Base-by-base conservation (phyloP, 2,888 invertebrate genomes). In the Tricholauxania praeusta region DNA sequence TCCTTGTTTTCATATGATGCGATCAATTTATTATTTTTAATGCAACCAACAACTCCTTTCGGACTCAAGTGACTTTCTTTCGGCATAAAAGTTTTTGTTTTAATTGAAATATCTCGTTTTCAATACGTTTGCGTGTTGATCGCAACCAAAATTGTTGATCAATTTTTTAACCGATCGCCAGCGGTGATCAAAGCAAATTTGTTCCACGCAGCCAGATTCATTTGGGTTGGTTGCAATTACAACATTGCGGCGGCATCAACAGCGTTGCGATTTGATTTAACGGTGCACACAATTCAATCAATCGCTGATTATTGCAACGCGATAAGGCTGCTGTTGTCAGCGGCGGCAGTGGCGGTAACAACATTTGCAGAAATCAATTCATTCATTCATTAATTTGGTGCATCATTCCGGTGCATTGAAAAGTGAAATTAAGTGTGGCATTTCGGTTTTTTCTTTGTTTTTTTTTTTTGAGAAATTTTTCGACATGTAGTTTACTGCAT, bases 81-180 rank as follows among this genome's bases (percentile, higher is more conserved):
- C 59, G 17, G 47, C 12, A 17, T n/a, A 39, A 19, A 17, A 28
- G 14, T 22, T 15, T 47, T 52, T 19, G 55, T 49, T 62, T 71
- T 71, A 71, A 71, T 71, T 71, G 71, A 71, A 71, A 71, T 71
- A 71, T 71, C 63, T 64, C 57, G 71, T 62, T 57, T 39, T 49
- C n/a, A 48, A 49, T 47, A 48, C 6, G 49, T 17, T 72, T 62
- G 72, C 67, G 67, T 72, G 66, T 51, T 49, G 66, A 71, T 49
- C 71, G 47, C 59, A 14, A 22, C 39, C 17, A n/a, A 72, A 66
- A 66, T 72, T 66, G 66, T 72, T 72, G 28, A 66, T 72, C 72
- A 72, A 65, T 51, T 32, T 28, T 57, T 66, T 66, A 72, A 72
- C 60, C 71, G 59, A 28, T 65, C 28, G 57, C 55, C 71, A 52